These are phyloP conservation scores for Bubo bubo DNA, from an alignment of 2,113 vertebrate genomes.

Conservation along the genomic window DNA sequence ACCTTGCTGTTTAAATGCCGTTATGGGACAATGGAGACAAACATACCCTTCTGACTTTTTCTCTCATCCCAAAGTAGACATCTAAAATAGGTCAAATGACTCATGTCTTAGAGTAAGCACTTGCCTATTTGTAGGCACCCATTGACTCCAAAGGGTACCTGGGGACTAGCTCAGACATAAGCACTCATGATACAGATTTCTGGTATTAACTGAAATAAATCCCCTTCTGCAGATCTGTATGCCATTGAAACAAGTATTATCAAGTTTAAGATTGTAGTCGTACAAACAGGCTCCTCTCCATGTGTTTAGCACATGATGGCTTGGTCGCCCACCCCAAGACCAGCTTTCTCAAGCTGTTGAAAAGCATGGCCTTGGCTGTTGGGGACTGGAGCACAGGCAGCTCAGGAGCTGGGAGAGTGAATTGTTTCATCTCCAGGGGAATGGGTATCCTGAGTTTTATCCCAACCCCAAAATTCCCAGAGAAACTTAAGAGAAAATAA, in stretches of 20 bases:
- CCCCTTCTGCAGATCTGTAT: not conserved
- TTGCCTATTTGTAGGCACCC: not conserved
- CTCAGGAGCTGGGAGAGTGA: not conserved
- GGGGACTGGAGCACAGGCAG: not conserved
- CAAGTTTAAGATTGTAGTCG: not conserved
- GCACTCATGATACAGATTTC: not conserved
- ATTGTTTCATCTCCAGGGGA: not conserved
- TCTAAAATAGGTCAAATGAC: not conserved
- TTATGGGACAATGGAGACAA: not conserved
- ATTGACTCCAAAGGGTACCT: not conserved
- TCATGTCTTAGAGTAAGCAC: not conserved
- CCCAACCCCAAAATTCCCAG: not conserved
- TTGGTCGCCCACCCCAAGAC: fast-evolving
- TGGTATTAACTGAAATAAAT: not conserved
- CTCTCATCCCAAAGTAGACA: not conserved
- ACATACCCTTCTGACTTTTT: not conserved
- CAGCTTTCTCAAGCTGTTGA: not conserved
- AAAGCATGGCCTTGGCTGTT: not conserved
- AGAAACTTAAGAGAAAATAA: not conserved
- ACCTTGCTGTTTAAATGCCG: not conserved
- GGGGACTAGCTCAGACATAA: not conserved
- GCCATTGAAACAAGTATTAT: not conserved
- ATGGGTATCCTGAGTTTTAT: not conserved
- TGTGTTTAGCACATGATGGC: not conserved
- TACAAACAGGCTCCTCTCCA: not conserved